Evolutionary conservation across 1,140 invertebrate genomes (phyloP), one percentile per base, ranked within the genome.

Genomic region (Tenebrio molitor): DNA sequence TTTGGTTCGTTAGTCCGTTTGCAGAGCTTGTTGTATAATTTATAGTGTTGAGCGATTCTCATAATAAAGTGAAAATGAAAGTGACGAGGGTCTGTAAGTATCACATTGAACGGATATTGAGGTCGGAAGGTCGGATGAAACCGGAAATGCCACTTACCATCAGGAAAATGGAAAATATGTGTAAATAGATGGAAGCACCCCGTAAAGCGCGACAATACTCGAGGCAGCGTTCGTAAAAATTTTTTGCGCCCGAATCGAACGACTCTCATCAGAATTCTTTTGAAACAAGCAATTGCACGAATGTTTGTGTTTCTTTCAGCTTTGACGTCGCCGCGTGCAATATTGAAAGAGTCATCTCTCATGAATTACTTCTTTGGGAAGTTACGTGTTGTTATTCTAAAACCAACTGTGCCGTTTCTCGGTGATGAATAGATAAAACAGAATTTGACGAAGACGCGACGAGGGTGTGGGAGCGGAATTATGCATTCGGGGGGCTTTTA

Each of bases 11-110:
- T 58, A 58, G 29, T 58, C 50, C 50, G 21, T 25, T 29, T 58
- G 29, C 50, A 29, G 12, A 29, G 21, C 50, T 58, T 12, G 19
- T 58, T 58, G 21, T 58, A 58, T 58, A 29, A 58, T 58, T 58
- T 58, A 58, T 58, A 58, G 50, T 58, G 50, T n/a, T 21, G 50
- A 58, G n/a, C 50, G 50, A 58, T 58, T 58, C n/a, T 58, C 66
- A 69, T 69, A 23, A 69, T 69, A 69, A 46, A 69, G 41, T 69
- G 66, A 69, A 69, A 69, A 69, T 69, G 66, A 69, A 69, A 50
- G 33, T 50, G 66, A 69, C 44, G 50, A 69, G 66, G 66, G 66
- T 34, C 50, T 36, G 66, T 36, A 53, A 69, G 50, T 67, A 67
- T 46, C 65, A 42, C 39, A 29, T 50, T 29, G 65, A 33, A 42